Conservation (phyloP, 2,797 vertebrate species). For the Acrocephalus scirpaceus region DNA sequence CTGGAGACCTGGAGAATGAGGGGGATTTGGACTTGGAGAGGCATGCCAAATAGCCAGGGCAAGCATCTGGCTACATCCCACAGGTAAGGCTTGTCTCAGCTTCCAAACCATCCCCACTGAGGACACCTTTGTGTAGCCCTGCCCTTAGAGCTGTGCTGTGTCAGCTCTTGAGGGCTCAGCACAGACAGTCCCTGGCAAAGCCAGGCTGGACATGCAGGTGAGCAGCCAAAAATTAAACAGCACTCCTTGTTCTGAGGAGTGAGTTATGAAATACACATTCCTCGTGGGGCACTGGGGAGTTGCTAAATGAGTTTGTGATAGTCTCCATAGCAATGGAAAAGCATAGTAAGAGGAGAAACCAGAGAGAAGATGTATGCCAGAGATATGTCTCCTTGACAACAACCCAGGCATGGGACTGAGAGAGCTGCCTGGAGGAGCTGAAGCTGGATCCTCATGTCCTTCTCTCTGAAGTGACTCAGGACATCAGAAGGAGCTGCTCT, state of each 20-base stretch:
- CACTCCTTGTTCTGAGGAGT: not conserved
- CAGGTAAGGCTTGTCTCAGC: not conserved
- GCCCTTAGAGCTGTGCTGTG: not conserved
- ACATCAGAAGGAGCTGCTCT: not conserved
- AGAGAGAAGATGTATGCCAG: constrained; percentile 42
- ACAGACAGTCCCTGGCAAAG: not conserved
- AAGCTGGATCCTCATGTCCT: constrained; percentile 14
- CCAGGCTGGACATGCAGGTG: not conserved
- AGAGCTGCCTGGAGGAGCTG: not conserved
- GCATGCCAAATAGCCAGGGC: not conserved
- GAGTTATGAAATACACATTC: constrained; percentile 47
- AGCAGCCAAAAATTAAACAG: not conserved
- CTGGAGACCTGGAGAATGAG: not conserved
- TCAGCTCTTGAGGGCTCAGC: not conserved
- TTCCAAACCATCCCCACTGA: not conserved
- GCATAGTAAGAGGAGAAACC: constrained; percentile 44
- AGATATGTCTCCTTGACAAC: constrained; percentile 70
- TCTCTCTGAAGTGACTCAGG: constrained; percentile 10
- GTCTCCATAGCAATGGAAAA: constrained; percentile 70
- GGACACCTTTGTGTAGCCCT: not conserved
- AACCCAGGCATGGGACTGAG: not conserved
- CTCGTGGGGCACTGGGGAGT: constrained; percentile 17
- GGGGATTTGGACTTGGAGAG: not conserved
- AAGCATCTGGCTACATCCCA: not conserved
- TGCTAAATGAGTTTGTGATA: constrained; percentile 63